Evolutionary conservation across 2,888 invertebrate genomes (phyloP).

Genomic region (Euzetes globulus): DNA sequence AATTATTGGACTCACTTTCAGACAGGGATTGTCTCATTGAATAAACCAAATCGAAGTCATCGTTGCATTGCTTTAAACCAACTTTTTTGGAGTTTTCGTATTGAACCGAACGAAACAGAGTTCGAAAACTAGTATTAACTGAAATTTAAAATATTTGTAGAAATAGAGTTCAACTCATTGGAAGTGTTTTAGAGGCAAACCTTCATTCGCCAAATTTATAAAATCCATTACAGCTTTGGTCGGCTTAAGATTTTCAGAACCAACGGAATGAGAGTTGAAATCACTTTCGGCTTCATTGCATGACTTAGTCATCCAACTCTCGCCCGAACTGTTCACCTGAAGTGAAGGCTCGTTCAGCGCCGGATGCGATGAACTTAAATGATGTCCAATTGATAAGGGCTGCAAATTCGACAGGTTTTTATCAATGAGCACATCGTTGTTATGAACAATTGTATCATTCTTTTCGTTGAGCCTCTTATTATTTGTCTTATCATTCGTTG

Average conservation of each 20-base stretch:
- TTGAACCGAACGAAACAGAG: slow-evolving; percentile 26
- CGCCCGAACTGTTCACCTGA: slow-evolving; percentile 41
- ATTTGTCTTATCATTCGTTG: slow-evolving; percentile 11
- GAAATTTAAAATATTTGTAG: neutral
- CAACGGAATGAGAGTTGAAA: neutral
- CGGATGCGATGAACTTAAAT: slow-evolving; percentile 48
- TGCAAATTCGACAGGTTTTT: neutral
- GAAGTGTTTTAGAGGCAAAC: neutral
- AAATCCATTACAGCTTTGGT: slow-evolving; percentile 30
- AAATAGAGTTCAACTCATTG: neutral
- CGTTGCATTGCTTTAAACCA: neutral
- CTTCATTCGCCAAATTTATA: slow-evolving; percentile 29
- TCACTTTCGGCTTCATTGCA: slow-evolving; percentile 46
- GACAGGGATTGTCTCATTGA: slow-evolving; percentile 12
- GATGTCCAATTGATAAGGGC: slow-evolving; percentile 29
- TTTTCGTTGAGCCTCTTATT: slow-evolving; percentile 7
- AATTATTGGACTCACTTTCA: neutral
- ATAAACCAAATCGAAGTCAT: slow-evolving; percentile 6
- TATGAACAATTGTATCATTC: neutral
- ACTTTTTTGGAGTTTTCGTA: neutral
- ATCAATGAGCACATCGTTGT: neutral
- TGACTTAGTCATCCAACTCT: slow-evolving; percentile 24
- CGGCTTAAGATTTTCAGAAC: neutral
- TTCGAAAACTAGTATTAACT: slow-evolving; percentile 30
- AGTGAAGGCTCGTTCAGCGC: slow-evolving; percentile 44